Evolutionary conservation across 2,888 invertebrate species (phyloP), one percentile per base, ranked within the genome.

Genomic region (Unio pictorum): DNA sequence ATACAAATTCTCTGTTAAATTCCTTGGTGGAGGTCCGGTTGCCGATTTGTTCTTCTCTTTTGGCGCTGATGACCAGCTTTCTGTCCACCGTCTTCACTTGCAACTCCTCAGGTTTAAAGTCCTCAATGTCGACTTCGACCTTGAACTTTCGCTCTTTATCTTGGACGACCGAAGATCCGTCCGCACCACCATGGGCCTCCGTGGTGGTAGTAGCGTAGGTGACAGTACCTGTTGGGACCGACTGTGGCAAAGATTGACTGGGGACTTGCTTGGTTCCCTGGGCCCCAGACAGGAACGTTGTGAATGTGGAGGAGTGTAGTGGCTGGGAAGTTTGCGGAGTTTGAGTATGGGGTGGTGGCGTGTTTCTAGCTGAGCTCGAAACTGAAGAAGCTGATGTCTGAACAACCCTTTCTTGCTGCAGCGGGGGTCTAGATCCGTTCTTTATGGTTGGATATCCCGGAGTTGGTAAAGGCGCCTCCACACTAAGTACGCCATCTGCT

Each of bases 101-200:
- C 64, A 89, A 81, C 72, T 90, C 90, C 64, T 88, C 87, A 18
- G 90, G 89, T 58, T 76, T 76, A 77, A 86, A 90, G 67, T 90
- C 89, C 59, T 89, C 89, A 63, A 89, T 86, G 65, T 86, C 85
- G 64, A 89, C 84, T 61, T 88, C 86, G 20, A 87, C 80, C 66
- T 86, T 84, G 71, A 86, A 86, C 75, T 82, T 87, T 45, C 81
- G 78, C 11, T 81, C 82, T 15, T 82, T 80, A 55, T 87, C 85
- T 17, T 81, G 75, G 18, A 81, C 78, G n/a, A 79, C 80, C n/a
- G 77, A 76, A 60, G 77, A 78, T 6, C 73, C 66, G 28, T 74
- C 72, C 5, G 72, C n/a, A 45, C 64, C 66, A 60, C 26, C 64
- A 64, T n/a, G 57, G 72, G 58, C 60, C 56, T 64, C 54, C 30